phyloP scores from a whole-genome alignment of 1,140 invertebrate genomes.

The Drosophila parabipectinata region DNA sequence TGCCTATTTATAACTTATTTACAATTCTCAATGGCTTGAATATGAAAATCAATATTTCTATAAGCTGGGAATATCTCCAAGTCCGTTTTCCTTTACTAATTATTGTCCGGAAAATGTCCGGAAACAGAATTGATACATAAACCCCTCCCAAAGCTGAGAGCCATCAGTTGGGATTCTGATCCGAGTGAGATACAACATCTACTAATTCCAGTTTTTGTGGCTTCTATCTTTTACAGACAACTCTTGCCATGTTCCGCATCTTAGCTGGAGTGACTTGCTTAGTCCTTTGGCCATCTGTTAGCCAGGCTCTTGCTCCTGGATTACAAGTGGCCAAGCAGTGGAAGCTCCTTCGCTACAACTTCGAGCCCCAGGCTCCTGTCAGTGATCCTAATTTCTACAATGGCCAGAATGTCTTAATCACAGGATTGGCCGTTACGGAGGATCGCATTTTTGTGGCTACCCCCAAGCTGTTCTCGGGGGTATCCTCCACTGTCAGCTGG shows the following conservation, averaged over 20 bases:
- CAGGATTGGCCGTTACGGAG: slow-evolving; percentile 89
- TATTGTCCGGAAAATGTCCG: slow-evolving; percentile 20
- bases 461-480: slow-evolving; percentile 89
- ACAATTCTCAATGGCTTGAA: neutral
- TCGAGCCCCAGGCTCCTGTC: slow-evolving; percentile 85
- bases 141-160: neutral
- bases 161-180: slow-evolving; percentile 20
- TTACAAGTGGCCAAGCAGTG: slow-evolving; percentile 90
- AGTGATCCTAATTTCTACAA: slow-evolving; percentile 86
- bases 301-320: slow-evolving; percentile 32
- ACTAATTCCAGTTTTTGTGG: slow-evolving; percentile 17
- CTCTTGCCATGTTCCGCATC: slow-evolving; percentile 42
- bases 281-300: slow-evolving; percentile 31
- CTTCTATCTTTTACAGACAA: slow-evolving; percentile 24
- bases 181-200: slow-evolving; percentile 8
- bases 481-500: slow-evolving; percentile 89
- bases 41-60: slow-evolving; percentile 12
- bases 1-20: neutral
- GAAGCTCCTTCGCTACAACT: slow-evolving; percentile 89
- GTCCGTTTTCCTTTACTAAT: slow-evolving; percentile 23
- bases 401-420: slow-evolving; percentile 89
- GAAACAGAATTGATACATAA: slow-evolving; percentile 44
- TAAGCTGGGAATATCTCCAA: slow-evolving; percentile 24
- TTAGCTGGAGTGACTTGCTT: slow-evolving; percentile 30
- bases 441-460: slow-evolving; percentile 90